A percentile compares a stretch with the other conserved stretches of the same genome.
These are phyloP conservation scores for Bettongia penicillata DNA, from an alignment of 2,113 vertebrate species.

Conservation along the genomic window DNA sequence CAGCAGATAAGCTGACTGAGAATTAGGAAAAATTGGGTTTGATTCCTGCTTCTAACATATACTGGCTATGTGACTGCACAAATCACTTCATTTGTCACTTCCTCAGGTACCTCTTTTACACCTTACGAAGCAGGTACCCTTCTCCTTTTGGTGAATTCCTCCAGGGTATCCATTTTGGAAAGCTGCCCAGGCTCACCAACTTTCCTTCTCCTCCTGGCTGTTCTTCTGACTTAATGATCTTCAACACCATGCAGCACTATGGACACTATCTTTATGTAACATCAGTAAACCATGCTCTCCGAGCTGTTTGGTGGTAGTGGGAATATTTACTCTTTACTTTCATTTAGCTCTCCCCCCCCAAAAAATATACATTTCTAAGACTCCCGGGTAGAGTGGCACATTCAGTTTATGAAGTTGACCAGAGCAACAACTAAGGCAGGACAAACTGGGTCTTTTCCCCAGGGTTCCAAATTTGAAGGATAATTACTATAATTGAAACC, in stretches of 20 bases:
- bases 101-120: neutral
- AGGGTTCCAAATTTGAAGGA: neutral
- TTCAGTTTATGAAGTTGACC: neutral
- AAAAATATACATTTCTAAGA: neutral
- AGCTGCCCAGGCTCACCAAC: neutral
- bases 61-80: neutral
- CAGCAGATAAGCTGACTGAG: neutral
- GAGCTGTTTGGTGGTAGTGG: neutral
- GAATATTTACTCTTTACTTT: neutral
- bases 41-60: neutral
- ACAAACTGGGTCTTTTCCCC: neutral
- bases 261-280: neutral
- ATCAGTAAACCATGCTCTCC: neutral
- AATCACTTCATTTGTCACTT: neutral
- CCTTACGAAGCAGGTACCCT: neutral
- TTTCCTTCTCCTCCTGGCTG: neutral
- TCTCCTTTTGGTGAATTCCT: neutral
- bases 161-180: neutral
- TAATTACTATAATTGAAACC: neutral
- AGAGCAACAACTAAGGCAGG: neutral
- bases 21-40: neutral
- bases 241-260: neutral
- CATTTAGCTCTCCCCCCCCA: too few species aligned
- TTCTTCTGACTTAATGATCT: neutral
- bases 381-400: neutral